Evolutionary conservation across 2,797 vertebrate genomes (phyloP), one percentile per base, ranked within the genome.

Genomic region (Chaetophractus vellerosus): DNA sequence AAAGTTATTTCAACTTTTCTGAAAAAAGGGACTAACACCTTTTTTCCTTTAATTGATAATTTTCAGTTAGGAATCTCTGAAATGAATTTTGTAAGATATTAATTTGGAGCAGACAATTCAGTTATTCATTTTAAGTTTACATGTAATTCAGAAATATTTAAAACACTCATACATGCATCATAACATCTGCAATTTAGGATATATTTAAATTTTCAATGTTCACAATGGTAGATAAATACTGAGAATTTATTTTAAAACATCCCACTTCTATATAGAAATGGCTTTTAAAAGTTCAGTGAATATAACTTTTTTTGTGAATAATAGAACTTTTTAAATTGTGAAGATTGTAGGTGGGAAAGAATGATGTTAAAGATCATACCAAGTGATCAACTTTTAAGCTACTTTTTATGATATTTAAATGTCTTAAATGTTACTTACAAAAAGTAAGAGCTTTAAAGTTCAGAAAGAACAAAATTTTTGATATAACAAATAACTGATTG

Each of bases 371-470:
- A 4, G 31, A 48, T 38, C 33, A 19, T 38, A 33, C 24, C 48
- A 93, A 90, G 87, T 72, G 4, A 79, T 81, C 19, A 6, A 75
- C 6, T 88, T 57, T n/a, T 91, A 38, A 66, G 6, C 2, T 78
- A 86, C 81, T 89, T 80, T 41, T 85, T 83, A 69, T 88, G 19
- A 63, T 31, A 88, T 93, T n/a, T 81, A 33, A 78, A 52, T 97
- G 28, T 48, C 96, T 90, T 59, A n/a, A 63, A 75, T 2, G 0
- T 59, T 93, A 91, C n/a, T 94, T 79, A 92, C 68, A 88, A 88
- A 45, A 93, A 96, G 85, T 48, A 72, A 93, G 36, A 19, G 92
- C 4, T n/a, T 11, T 86, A 64, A 92, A 66, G 36, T 81, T 90
- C 24, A 78, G 59, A 59, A 93, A 82, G 2, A 26, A 57, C 8